Conservation (phyloP, 2,113 vertebrate genomes). For the Datnioides undecimradiatus region DNA sequence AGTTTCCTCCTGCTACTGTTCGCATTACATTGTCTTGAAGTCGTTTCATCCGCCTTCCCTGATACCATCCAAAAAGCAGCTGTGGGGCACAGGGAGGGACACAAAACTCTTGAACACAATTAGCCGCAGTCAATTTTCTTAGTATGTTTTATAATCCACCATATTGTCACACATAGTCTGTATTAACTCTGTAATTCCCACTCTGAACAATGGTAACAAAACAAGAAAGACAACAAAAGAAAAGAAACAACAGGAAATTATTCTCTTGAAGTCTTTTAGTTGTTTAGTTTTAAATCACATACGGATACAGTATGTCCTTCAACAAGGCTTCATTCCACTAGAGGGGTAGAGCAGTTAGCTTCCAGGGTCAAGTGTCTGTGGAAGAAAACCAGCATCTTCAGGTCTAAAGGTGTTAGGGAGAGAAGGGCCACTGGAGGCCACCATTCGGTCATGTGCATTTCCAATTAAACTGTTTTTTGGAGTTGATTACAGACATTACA, state of each 20-base stretch:
- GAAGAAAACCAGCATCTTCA: constrained; percentile 43
- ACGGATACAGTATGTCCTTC: constrained; percentile 63
- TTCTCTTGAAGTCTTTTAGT: constrained; percentile 74
- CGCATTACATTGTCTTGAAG: constrained; percentile 33
- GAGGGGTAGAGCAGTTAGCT: constrained; percentile 14
- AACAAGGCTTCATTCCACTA: constrained; percentile 50
- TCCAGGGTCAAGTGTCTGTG: constrained; percentile 47
- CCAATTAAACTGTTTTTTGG: constrained; percentile 27
- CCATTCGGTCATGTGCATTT: constrained; percentile 39
- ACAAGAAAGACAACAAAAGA: constrained; percentile 71
- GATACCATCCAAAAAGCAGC: constrained; percentile 47
- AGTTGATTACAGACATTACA: constrained; percentile 1
- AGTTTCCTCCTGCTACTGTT: constrained; percentile 55
- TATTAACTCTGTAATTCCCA: constrained; percentile 75
- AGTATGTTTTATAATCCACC: constrained; percentile 74
- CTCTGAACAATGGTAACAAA: constrained; percentile 81
- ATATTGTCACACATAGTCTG: constrained; percentile 72
- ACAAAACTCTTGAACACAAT: constrained; percentile 70
- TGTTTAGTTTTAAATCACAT: constrained; percentile 68
- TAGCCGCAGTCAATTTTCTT: constrained; percentile 52
- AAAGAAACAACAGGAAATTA: constrained; percentile 77
- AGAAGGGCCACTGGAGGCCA: constrained; percentile 32
- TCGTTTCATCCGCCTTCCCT: constrained; percentile 26
- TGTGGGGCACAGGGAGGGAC: constrained; percentile 65
- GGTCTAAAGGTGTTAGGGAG: constrained; percentile 42